phyloP scores from a whole-genome alignment of 2,113 vertebrate genomes.

The Naja naja region DNA sequence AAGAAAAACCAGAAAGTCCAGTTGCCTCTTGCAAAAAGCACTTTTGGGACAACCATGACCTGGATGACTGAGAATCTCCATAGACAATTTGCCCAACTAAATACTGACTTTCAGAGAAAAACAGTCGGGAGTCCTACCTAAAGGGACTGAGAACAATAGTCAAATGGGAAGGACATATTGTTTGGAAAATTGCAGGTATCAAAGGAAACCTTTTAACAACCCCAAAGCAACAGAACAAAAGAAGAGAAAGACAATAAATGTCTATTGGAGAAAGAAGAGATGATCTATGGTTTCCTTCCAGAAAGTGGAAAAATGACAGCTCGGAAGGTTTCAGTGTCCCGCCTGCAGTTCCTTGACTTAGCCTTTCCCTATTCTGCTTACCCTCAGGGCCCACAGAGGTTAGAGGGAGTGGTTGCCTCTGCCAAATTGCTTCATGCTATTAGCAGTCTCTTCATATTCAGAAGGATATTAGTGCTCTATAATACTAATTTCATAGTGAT shows the following conservation, averaged over 20 bases:
- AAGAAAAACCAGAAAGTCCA: too few species aligned
- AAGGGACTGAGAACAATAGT: not conserved
- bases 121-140: not conserved
- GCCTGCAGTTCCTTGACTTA: not conserved
- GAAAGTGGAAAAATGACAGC: too few species aligned
- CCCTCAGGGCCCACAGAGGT: not conserved
- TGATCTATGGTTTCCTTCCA: not conserved
- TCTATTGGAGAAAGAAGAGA: not conserved
- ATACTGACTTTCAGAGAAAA: not conserved
- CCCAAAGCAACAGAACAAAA: not conserved
- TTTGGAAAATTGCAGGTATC: not conserved
- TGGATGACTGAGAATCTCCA: too few species aligned
- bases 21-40: too few species aligned
- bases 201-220: not conserved
- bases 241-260: not conserved
- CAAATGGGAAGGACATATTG: not conserved
- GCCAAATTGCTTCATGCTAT: not conserved
- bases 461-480: not conserved
- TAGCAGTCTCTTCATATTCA: not conserved
- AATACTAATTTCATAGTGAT: not conserved
- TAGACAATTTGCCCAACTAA: not conserved
- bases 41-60: too few species aligned
- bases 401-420: not conserved
- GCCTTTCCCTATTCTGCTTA: not conserved
- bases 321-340: not conserved